Evolutionary conservation across 2,888 invertebrate genomes (phyloP).

Genomic region (Troides oblongomaculatus): DNA sequence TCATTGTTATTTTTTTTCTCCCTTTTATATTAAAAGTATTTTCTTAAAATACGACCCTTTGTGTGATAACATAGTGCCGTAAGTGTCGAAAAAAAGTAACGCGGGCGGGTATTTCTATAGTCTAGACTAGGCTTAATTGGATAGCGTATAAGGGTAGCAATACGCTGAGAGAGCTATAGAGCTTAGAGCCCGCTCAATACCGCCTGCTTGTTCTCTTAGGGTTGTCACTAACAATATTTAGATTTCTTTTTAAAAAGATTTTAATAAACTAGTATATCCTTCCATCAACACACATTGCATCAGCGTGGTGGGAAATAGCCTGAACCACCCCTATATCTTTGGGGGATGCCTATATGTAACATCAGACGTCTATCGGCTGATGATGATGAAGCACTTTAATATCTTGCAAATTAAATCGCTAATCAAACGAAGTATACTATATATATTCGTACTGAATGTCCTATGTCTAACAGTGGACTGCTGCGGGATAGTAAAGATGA

Average conservation of each 20-base stretch:
- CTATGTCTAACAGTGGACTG: no score
- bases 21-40: neutral
- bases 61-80: slow-evolving; percentile 34
- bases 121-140: slow-evolving; percentile 68
- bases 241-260: neutral
- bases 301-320: no score
- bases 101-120: slow-evolving; percentile 49
- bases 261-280: no score
- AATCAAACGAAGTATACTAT: no score
- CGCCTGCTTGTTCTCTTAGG: slow-evolving; percentile 43
- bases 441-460: no score
- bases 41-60: slow-evolving; percentile 1
- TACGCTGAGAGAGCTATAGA: slow-evolving; percentile 49
- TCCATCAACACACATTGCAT: no score
- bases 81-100: slow-evolving; percentile 37
- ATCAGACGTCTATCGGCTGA: no score
- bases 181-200: slow-evolving; percentile 52
- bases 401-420: no score
- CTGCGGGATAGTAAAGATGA: no score
- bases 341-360: no score
- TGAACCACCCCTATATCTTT: no score
- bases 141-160: slow-evolving; percentile 59
- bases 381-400: no score
- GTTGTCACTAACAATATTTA: slow-evolving; percentile 39
- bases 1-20: neutral